Evolutionary conservation across 2,888 invertebrate genomes (phyloP).

Genomic region (Troilus luridus): DNA sequence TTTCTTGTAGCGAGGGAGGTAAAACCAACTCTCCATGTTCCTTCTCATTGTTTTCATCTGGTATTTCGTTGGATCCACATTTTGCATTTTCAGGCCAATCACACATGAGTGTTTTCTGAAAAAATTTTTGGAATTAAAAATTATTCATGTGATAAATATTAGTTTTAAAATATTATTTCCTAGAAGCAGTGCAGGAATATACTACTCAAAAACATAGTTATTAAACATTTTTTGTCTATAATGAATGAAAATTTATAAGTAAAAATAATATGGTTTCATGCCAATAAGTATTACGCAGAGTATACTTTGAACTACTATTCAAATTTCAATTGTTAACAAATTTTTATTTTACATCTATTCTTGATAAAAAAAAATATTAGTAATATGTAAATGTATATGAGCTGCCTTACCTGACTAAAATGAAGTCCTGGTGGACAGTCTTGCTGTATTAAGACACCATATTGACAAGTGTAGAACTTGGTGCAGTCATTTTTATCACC

Average conservation of each 20-base stretch:
- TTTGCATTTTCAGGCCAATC: slow-evolving; percentile 84
- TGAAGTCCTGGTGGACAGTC: slow-evolving; percentile 81
- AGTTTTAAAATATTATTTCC: not conserved
- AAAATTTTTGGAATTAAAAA: not conserved
- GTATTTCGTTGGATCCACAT: slow-evolving; percentile 69
- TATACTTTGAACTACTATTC: no score
- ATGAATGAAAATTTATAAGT: no score
- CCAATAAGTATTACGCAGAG: no score
- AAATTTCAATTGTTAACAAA: no score
- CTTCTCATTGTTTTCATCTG: slow-evolving; percentile 41
- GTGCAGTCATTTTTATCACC: slow-evolving; percentile 74
- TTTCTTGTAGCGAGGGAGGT: slow-evolving; percentile 35
- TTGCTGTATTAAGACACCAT: slow-evolving; percentile 79
- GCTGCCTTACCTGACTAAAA: slow-evolving; percentile 77
- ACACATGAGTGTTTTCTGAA: slow-evolving; percentile 74
- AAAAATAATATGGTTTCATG: no score
- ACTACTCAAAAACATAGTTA: no score
- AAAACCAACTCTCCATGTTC: slow-evolving; percentile 48
- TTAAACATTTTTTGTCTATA: no score
- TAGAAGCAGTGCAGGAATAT: no score
- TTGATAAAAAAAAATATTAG: no score
- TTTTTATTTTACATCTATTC: no score
- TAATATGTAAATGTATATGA: not conserved
- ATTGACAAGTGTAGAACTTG: slow-evolving; percentile 86
- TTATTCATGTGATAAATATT: not conserved